These are phyloP conservation scores for Andinoacara biseriatus DNA, from an alignment of 2,113 vertebrate genomes.

Conservation along the genomic window DNA sequence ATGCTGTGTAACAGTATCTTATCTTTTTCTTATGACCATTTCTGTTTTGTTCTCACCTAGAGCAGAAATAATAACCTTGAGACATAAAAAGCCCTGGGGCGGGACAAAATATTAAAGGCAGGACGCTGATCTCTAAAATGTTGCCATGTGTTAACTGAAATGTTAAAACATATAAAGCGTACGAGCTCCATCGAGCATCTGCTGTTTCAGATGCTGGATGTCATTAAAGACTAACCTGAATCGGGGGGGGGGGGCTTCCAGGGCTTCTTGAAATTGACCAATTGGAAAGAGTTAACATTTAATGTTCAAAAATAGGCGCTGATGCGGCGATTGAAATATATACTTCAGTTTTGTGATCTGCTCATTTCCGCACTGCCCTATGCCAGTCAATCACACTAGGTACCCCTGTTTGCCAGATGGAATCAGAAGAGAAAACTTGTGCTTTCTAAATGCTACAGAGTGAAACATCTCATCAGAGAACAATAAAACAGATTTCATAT, in stretches of 20 bases:
- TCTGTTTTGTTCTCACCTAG: accelerated
- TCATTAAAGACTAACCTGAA: background rate
- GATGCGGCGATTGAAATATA: background rate
- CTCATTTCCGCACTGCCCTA: background rate
- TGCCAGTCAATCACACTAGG: background rate
- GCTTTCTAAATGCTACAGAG: background rate
- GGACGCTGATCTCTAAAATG: background rate
- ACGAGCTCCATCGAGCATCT: background rate
- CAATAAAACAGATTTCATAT: constrained; percentile 26
- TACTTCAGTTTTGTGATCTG: background rate
- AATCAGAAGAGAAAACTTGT: background rate
- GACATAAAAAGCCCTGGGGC: background rate
- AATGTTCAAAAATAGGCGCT: background rate
- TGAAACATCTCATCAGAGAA: constrained; percentile 21
- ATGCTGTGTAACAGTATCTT: background rate
- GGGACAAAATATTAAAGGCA: background rate
- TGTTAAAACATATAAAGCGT: accelerated
- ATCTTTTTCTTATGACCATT: background rate
- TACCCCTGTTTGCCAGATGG: accelerated
- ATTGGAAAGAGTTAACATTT: background rate
- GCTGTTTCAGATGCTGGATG: background rate
- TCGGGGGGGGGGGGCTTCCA: background rate
- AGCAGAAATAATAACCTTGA: background rate
- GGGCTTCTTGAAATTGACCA: background rate
- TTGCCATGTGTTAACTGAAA: background rate